Base-by-base conservation (phyloP, 2,888 invertebrate genomes). In the Philonicus albiceps region DNA sequence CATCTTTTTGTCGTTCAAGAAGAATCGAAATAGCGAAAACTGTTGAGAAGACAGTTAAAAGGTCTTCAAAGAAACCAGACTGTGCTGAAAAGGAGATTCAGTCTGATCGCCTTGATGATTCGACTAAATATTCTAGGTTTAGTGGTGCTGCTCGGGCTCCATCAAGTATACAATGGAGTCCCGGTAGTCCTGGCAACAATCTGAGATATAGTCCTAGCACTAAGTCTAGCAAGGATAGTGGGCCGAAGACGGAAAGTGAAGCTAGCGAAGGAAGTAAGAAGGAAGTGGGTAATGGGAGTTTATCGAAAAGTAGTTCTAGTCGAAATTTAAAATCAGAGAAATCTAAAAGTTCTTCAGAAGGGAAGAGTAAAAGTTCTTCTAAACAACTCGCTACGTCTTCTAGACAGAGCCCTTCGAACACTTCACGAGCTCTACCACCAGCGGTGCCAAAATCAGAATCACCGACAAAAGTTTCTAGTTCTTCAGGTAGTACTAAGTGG, bases 1-100 rank as follows among this genome's bases (percentile, higher is more conserved):
- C 95, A 0, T 94, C 95, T 0, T 95, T 95, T 88, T 92, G 95
- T 11, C 93, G 96, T 88, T 94, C 94, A 31, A 94, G 95, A 89
- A 93, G 96, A 90, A 94, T 95, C 0, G 96, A 96, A 89, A 93
- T 96, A 90, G 95, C 96, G 6, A 95, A 96, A 90, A 94, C 95
- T 3, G 93, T 95, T 80, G 95, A 96, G 91, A 96, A 95, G 91
- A 95, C 95, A 85, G 93, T 96, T n/a, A 94, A 93, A 13, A 93
- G 95, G 72, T 92, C 94, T 1, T 94, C 93, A 87, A 93, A 91
- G 87, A 93, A 93, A 88, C 93, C 93, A 0, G 93, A 93, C 89
- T 95, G 93, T 92, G 90, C 93, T n/a, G 95, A 96, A 89, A 95
- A 95, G 90, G 95, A 95, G 91, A 94, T 95, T 81, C 96, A 96